Percentiles rank a stretch among this genome's conserved stretches.
phyloP scores from a whole-genome alignment of 1,140 invertebrate species.

The Cyrtorhinus lividipennis region DNA sequence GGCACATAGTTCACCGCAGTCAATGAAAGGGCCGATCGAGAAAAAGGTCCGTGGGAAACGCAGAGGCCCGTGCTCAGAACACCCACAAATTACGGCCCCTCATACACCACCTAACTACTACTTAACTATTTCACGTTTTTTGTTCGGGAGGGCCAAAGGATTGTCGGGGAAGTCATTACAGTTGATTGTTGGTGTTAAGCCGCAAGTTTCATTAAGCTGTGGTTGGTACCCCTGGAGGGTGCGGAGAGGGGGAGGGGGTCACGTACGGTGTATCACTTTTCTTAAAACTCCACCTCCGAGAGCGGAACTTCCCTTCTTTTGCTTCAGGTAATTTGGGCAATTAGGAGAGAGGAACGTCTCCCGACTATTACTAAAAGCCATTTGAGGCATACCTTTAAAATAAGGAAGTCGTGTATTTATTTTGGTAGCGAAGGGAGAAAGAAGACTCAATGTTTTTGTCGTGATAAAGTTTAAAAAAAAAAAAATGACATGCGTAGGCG shows the following conservation, averaged over 20 bases:
- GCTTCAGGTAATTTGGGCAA: background rate
- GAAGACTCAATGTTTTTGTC: background rate
- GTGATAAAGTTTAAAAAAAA: background rate
- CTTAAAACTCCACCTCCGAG: background rate
- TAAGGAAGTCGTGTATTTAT: background rate
- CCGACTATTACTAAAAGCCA: background rate
- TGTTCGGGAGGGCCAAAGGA: background rate
- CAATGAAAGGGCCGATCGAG: background rate
- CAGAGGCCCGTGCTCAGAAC: background rate
- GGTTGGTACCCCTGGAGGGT: background rate
- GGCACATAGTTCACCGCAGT: background rate
- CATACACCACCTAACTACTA: background rate
- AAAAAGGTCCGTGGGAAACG: background rate
- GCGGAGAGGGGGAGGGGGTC: background rate
- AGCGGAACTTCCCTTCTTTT: background rate
- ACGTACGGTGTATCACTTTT: background rate
- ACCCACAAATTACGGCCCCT: background rate
- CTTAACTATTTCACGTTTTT: background rate
- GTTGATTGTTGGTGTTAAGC: background rate
- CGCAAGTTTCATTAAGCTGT: background rate
- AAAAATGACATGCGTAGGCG: background rate
- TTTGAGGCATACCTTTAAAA: background rate
- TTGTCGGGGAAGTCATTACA: background rate
- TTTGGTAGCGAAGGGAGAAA: background rate
- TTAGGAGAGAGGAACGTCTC: background rate